Base-by-base conservation (phyloP, 1,140 invertebrate genomes). In the Metaphire vulgaris region DNA sequence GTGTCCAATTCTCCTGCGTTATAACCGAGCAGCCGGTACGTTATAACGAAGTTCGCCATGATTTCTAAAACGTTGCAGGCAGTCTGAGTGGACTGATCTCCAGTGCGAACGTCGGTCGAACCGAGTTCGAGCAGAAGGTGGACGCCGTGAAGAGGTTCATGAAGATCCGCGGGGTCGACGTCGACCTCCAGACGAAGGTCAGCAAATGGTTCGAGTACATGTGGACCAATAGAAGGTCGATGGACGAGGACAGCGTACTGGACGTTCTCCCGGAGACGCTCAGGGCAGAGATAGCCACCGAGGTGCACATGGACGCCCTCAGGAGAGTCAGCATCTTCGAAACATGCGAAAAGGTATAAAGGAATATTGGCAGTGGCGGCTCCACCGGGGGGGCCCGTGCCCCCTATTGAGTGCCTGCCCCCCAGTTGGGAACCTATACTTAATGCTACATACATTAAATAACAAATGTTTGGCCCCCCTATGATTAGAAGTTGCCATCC, bases 61-160 rank as follows among this genome's bases (percentile, higher is more conserved):
- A n/a, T n/a, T n/a, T n/a, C n/a, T n/a, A n/a, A n/a, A n/a, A n/a
- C n/a, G n/a, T 77, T 1, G 76, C 74, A 12, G 86, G 86, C 75
- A 87, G 86, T 72, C 82, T 86, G 32, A 94, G 96, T 73, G 94
- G 92, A 73, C 97, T 98, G 94, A 98, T 98, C 80, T 95, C 94
- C 14, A 97, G 97, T 83, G 97, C 97, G 94, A 96, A 97, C 85
- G 93, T 95, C 6, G 92, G 93, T 0, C 87, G 94, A 78, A 93
- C 95, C 0, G 94, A 97, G 82, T 97, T 97, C 86, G 95, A 97
- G 87, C 94, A 94, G 79, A 91, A 92, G 80, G 97, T 98, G 92
- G 96, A 98, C 81, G 92, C 92, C 0, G 93, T 98, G 0, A 98
- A 98, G 84, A 74, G 85, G 85, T 98, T 97, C 85, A 96, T 98